These are phyloP conservation scores for Syrrhaptes paradoxus DNA, from an alignment of 2,113 vertebrate species.

Conservation along the genomic window DNA sequence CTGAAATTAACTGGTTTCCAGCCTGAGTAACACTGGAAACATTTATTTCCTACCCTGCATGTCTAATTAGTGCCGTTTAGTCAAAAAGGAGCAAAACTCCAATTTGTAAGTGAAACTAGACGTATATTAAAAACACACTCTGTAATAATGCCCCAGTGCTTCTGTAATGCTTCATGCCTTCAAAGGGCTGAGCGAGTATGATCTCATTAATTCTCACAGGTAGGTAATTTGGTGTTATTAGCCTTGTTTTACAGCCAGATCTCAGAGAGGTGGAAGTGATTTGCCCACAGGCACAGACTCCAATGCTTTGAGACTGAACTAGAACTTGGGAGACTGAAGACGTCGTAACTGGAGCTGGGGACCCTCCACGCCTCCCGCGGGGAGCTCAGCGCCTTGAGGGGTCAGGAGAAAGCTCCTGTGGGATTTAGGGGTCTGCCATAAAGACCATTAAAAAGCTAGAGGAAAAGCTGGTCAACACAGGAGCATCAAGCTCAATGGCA, in stretches of 20 bases:
- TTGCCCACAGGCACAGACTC: constrained; percentile 58
- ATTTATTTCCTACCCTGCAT: constrained; percentile 64
- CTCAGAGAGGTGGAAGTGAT: constrained; percentile 58
- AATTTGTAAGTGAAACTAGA: constrained; percentile 66
- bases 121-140: constrained; percentile 57
- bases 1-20: constrained; percentile 65
- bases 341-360: not conserved
- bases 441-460: not conserved
- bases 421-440: not conserved
- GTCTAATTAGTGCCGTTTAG: constrained; percentile 54
- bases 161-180: constrained; percentile 53
- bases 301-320: not conserved
- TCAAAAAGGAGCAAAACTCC: constrained; percentile 60
- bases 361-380: not conserved
- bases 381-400: not conserved
- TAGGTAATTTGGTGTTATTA: constrained; percentile 66
- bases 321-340: not conserved
- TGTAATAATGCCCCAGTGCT: constrained; percentile 51
- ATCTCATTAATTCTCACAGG: constrained; percentile 62
- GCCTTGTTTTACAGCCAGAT: constrained; percentile 57
- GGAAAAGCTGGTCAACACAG: not conserved
- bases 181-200: constrained; percentile 50
- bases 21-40: constrained; percentile 53
- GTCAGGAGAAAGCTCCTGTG: not conserved
- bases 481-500: not conserved